These are phyloP conservation scores for Fringilla coelebs DNA, from an alignment of 2,797 vertebrate genomes.

Conservation along the genomic window DNA sequence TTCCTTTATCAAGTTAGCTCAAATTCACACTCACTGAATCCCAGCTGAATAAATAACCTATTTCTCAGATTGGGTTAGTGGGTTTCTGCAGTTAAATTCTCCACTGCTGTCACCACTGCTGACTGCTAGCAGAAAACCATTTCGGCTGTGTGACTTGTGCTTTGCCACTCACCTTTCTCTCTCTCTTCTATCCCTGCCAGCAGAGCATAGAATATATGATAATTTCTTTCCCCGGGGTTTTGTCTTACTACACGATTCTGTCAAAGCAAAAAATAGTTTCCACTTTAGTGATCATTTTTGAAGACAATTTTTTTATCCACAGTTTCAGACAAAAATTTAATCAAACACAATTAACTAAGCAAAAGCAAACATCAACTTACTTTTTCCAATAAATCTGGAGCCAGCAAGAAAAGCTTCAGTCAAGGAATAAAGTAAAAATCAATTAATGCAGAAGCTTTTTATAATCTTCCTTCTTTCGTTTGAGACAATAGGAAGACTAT, in stretches of 20 bases:
- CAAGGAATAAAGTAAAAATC: conserved; percentile 77
- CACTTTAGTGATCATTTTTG: not conserved
- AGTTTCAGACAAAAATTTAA: not conserved
- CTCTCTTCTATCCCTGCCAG: conserved; percentile 86
- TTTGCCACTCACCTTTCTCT: conserved; percentile 83
- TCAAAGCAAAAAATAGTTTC: conserved; percentile 35
- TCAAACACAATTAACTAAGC: not conserved
- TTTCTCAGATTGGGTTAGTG: not conserved
- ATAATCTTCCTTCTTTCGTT: not conserved
- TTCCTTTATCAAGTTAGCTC: not conserved
- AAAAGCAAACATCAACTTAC: conserved; percentile 71
- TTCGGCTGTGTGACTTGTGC: not conserved
- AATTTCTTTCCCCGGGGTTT: conserved; percentile 96
- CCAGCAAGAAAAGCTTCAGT: conserved; percentile 70
- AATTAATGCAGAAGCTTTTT: not conserved
- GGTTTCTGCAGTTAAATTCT: not conserved
- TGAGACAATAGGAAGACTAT: not conserved
- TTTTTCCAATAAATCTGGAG: conserved; percentile 94
- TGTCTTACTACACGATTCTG: conserved; percentile 97
- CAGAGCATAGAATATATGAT: conserved; percentile 97
- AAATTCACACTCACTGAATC: not conserved
- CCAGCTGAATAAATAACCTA: not conserved
- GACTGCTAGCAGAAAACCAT: not conserved
- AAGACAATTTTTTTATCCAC: not conserved
- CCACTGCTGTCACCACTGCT: not conserved